A percentile compares a stretch with the other conserved stretches of the same genome.
Evolutionary conservation across 2,113 vertebrate genomes (phyloP).

Genomic region (Pachycephala philippinensis): DNA sequence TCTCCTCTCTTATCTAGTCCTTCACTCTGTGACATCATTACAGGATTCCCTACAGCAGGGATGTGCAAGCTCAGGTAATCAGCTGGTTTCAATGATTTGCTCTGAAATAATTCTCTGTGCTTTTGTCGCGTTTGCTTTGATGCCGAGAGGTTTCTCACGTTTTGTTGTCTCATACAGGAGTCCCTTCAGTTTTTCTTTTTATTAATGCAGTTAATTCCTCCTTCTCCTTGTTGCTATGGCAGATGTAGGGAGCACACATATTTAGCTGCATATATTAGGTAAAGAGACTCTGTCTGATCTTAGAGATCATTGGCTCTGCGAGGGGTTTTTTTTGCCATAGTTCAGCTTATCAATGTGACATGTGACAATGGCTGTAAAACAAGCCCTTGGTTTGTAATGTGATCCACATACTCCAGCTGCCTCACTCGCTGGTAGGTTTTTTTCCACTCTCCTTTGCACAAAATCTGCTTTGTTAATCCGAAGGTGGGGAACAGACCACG

Average conservation of each 20-base stretch:
- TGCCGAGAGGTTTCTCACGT: neutral
- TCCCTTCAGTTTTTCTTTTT: neutral
- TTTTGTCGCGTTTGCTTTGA: conserved; percentile 31
- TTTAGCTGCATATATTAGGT: conserved; percentile 45
- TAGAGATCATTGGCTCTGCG: conserved; percentile 1
- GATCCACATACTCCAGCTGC: neutral
- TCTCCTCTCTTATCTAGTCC: conserved; percentile 72
- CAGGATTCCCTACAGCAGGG: conserved; percentile 81
- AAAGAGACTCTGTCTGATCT: conserved; percentile 29
- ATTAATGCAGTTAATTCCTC: conserved; percentile 42
- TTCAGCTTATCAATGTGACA: conserved; percentile 51
- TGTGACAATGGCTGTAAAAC: conserved; percentile 54
- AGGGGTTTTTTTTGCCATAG: neutral
- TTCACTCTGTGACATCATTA: conserved; percentile 76
- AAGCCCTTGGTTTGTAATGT: conserved; percentile 30
- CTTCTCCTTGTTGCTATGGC: conserved; percentile 38
- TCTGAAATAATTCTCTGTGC: conserved; percentile 27
- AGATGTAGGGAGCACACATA: conserved; percentile 10
- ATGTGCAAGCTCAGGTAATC: conserved; percentile 82
- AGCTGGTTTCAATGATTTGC: conserved; percentile 34
- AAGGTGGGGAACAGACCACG: neutral
- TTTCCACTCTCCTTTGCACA: neutral
- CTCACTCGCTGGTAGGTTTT: neutral
- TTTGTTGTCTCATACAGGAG: neutral
- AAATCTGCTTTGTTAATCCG: conserved; percentile 12